Conservation (phyloP, 1,140 invertebrate genomes). For the Drosophila miranda region DNA sequence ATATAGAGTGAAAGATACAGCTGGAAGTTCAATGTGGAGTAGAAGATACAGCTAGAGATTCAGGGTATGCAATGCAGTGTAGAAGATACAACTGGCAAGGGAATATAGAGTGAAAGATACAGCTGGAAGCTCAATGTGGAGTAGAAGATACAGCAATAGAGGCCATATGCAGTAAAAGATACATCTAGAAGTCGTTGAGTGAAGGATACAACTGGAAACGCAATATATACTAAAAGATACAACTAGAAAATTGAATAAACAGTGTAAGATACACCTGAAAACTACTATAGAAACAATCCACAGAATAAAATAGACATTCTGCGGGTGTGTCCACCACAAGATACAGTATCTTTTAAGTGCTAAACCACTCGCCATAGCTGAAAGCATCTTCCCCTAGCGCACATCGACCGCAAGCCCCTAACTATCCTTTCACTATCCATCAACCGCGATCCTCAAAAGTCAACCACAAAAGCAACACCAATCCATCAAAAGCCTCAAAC, state of each 20-base stretch:
- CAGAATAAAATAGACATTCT: no score
- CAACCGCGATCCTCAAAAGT: constrained; percentile 41
- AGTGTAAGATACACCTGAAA: no score
- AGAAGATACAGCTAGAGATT: background rate
- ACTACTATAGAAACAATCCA: no score
- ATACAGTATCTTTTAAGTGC: background rate
- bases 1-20: background rate
- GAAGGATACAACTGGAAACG: background rate
- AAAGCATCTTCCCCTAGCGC: background rate
- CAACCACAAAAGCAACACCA: constrained; percentile 57
- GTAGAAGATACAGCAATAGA: background rate
- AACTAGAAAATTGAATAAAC: no score
- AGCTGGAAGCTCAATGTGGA: no score
- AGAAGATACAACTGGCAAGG: no score
- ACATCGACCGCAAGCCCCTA: constrained; percentile 29
- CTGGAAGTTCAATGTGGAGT: background rate
- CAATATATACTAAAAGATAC: no score
- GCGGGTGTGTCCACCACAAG: no score
- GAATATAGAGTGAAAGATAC: background rate
- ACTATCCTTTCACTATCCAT: constrained; percentile 51
- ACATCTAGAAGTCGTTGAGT: background rate
- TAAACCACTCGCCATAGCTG: background rate
- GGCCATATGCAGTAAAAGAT: background rate
- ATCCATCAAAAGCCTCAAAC: constrained; percentile 61
- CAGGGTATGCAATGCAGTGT: no score